phyloP scores from a whole-genome alignment of 1,140 invertebrate genomes.

The Lethocerus indicus region DNA sequence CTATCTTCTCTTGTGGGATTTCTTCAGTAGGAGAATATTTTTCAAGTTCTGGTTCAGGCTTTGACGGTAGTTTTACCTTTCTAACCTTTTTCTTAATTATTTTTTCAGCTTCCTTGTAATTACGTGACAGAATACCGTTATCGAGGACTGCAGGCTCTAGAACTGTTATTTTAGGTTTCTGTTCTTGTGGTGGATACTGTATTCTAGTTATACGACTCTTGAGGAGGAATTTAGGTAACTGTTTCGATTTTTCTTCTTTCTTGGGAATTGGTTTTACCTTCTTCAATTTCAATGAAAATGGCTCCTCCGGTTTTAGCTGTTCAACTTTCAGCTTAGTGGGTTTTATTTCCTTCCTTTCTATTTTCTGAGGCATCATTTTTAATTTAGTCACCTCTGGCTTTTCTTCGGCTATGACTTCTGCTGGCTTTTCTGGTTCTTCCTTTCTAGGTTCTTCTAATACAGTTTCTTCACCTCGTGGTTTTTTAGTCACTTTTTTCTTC shows the following conservation, averaged over 20 bases:
- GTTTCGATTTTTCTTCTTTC: constrained; percentile 28
- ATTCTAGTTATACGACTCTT: constrained; percentile 40
- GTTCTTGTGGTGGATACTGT: constrained; percentile 25
- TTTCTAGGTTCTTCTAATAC: constrained; percentile 23
- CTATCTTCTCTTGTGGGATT: constrained; percentile 22
- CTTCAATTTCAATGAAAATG: constrained; percentile 41
- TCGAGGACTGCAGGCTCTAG: constrained; percentile 24
- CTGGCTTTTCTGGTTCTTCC: constrained; percentile 12
- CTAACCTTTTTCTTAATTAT: constrained; percentile 36
- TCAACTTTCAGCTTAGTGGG: constrained; percentile 28
- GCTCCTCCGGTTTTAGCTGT: constrained; percentile 24
- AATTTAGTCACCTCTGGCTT: too few relatives aligned
- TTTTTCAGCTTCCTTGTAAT: constrained; percentile 45
- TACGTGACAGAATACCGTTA: constrained; percentile 46
- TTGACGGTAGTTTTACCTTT: constrained; percentile 27
- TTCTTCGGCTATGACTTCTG: constrained; percentile 17
- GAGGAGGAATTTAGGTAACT: constrained; percentile 41
- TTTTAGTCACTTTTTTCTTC: constrained; percentile 15
- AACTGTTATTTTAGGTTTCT: constrained; percentile 16
- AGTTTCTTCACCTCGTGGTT: constrained; percentile 7
- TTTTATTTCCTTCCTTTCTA: constrained; percentile 28
- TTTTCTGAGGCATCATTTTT: constrained; percentile 11
- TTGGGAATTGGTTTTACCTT: constrained; percentile 30
- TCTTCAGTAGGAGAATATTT: constrained; percentile 28
- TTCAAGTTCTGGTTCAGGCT: constrained; percentile 26